Conservation (phyloP, 1,140 invertebrate species). For the Camponotus floridanus region DNA sequence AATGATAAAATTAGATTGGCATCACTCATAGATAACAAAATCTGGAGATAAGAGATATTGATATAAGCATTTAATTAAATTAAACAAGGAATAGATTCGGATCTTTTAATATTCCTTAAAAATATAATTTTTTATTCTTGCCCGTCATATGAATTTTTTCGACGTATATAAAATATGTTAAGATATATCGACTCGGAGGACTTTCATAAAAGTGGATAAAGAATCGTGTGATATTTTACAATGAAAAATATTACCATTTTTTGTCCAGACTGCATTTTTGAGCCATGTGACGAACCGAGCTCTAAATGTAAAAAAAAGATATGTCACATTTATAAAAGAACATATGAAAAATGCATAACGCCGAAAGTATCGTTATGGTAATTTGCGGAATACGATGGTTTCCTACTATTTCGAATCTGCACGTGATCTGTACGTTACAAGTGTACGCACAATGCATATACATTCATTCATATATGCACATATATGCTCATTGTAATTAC, state of each 20-base stretch:
- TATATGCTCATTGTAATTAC: slow-evolving; percentile 28
- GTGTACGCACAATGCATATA: background rate
- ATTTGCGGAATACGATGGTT: slow-evolving; percentile 35
- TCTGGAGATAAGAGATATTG: slow-evolving; percentile 18
- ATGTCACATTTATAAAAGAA: slow-evolving; percentile 21
- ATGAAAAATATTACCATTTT: slow-evolving; percentile 2
- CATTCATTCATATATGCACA: background rate
- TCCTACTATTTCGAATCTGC: background rate
- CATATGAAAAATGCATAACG: slow-evolving; percentile 56
- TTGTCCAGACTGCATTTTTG: background rate
- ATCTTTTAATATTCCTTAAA: slow-evolving; percentile 14
- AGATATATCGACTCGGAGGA: background rate
- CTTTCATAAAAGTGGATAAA: background rate
- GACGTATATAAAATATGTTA: background rate
- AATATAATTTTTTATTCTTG: background rate
- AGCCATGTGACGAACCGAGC: background rate
- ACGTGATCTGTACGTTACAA: background rate
- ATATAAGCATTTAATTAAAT: background rate
- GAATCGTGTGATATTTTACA: background rate
- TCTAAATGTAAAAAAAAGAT: slow-evolving; percentile 13
- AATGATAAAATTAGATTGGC: slow-evolving; percentile 23
- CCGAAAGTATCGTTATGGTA: slow-evolving; percentile 52
- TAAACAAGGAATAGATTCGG: background rate
- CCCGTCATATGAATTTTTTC: background rate
- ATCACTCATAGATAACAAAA: slow-evolving; percentile 17